phyloP scores from a whole-genome alignment of 2,888 invertebrate species.

The Spisula solida region DNA sequence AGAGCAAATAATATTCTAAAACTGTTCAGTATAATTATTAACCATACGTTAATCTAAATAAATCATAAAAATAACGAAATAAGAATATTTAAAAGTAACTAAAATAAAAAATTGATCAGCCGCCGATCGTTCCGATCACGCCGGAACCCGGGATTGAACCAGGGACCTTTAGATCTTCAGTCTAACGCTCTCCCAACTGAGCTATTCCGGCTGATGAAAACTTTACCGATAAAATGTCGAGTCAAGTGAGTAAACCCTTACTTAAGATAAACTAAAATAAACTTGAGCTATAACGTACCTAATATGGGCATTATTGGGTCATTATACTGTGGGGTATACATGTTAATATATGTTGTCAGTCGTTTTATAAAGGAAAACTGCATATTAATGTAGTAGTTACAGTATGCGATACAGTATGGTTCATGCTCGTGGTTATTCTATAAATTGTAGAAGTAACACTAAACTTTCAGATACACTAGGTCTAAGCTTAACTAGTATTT shows the following conservation, averaged over 20 bases:
- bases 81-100: too few species aligned
- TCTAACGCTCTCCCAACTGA: constrained; percentile 47
- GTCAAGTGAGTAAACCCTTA: background rate
- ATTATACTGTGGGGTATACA: background rate
- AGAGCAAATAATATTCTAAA: too few species aligned
- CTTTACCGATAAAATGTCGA: background rate
- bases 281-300: background rate
- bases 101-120: constrained; percentile 37
- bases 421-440: too few species aligned
- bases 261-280: background rate
- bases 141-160: constrained; percentile 57
- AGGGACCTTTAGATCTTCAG: constrained; percentile 46
- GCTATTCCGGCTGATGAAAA: constrained; percentile 46
- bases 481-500: too few species aligned
- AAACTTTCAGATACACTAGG: too few species aligned
- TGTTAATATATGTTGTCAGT: background rate
- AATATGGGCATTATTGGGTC: background rate
- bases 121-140: constrained; percentile 55
- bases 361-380: too few species aligned
- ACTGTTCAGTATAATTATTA: too few species aligned
- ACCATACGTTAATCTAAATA: too few species aligned
- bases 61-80: background rate
- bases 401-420: too few species aligned
- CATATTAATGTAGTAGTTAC: too few species aligned
- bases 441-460: too few species aligned